Base-by-base conservation (phyloP, 2,797 vertebrate genomes). In the Falco naumanni region DNA sequence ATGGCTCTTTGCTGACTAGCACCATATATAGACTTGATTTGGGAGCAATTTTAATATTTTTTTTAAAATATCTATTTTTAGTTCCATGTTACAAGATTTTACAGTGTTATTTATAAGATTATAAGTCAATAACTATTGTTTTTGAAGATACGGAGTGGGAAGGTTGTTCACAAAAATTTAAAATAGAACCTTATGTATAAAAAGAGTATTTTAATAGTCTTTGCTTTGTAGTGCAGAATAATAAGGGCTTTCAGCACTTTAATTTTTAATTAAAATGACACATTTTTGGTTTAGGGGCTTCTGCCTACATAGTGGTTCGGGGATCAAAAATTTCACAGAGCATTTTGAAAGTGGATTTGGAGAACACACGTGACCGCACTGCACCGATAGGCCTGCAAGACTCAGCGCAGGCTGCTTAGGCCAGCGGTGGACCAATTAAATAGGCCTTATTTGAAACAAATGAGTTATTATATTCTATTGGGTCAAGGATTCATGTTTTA, bases 401-500 rank as follows among this genome's bases (percentile, higher is more conserved):
- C 60, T 54, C 69, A 8, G 28, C 51, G 24, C 0, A 0, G 79
- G 12, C 43, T 51, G 37, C 68, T 83, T 4, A 50, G 80, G 74
- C 63, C 84, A 78, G 19, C 6, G 61, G 78, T 76, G 65, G 78
- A 92, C 91, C 68, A 91, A 96, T 91, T 95, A 93, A 81, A 91
- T 87, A 72, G 68, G 81, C 86, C 82, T 92, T 72, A 93, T 78
- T 87, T 91, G 75, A 94, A 96, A 95, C 80, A 93, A 97, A 92
- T 87, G 92, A 89, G 75, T 93, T 95, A 39, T 85, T 94, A 89
- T 82, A 72, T 74, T 84, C 86, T 86, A 26, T 63, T 85, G 82
- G 90, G 90, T 95, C 93, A 96, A 88, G 84, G 92, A 94, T 87
- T 68, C 90, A 29, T 87, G 89, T 96, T 95, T 96, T 92, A 96